Percentiles rank a stretch among this genome's conserved stretches.
These are phyloP conservation scores for Gastrophryne carolinensis DNA, from an alignment of 2,797 vertebrate genomes.

Conservation along the genomic window DNA sequence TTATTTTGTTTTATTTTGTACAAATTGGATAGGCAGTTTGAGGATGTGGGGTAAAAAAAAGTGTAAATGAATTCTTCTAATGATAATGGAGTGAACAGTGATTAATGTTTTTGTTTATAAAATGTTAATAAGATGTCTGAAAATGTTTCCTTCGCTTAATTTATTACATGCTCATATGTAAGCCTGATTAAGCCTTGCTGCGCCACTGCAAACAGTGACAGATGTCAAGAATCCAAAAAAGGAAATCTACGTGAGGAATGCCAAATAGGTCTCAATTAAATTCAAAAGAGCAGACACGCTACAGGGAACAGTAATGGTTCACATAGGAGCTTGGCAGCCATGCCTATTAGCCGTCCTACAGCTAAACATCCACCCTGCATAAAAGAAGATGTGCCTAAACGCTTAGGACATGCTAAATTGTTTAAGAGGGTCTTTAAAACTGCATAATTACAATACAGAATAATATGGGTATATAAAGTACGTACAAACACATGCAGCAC, in stretches of 20 bases:
- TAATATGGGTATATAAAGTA: no score
- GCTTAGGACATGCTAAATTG: not conserved
- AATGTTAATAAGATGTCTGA: not conserved
- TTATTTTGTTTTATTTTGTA: no score
- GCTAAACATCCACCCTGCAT: not conserved
- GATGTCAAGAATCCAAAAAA: constrained; percentile 1
- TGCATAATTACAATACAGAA: no score
- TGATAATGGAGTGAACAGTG: not conserved
- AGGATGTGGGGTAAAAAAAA: not conserved
- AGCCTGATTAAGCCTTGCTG: not conserved
- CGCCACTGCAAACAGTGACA: not conserved
- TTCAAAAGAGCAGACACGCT: not conserved
- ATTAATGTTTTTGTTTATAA: constrained; percentile 5
- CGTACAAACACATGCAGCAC: no score
- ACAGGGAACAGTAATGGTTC: not conserved
- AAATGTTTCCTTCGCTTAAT: constrained; percentile 13
- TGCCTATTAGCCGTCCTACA: not conserved
- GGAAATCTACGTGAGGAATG: not conserved
- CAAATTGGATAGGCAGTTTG: no score
- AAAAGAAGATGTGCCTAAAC: not conserved
- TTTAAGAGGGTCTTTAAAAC: no score
- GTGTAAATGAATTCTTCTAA: not conserved
- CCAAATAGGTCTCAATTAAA: not conserved
- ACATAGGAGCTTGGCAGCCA: not conserved
- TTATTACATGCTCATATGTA: not conserved